These are phyloP conservation scores for Atopsyche davidsoni DNA, from an alignment of 1,140 invertebrate species.

Conservation along the genomic window DNA sequence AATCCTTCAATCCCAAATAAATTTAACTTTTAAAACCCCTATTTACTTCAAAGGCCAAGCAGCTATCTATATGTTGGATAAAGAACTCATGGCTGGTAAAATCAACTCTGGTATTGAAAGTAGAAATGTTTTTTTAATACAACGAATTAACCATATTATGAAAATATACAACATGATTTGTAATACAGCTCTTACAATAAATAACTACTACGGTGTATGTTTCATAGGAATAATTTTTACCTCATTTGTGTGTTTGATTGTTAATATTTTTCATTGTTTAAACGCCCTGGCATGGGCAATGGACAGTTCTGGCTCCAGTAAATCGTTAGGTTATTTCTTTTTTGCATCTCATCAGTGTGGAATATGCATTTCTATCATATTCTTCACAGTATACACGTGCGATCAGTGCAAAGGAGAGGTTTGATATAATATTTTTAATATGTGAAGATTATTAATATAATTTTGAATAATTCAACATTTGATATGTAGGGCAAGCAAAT, in stretches of 20 bases:
- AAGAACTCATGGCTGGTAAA: no score
- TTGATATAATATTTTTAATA: conserved; percentile 5
- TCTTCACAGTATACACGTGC: conserved; percentile 2
- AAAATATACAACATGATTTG: conserved; percentile 2
- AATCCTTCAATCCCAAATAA: no score
- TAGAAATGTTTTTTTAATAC: no score
- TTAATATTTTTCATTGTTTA: conserved; percentile 9
- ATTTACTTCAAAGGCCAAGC: no score
- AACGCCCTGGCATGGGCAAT: not conserved
- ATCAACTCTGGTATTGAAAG: no score
- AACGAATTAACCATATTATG: no score
- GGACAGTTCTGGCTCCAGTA: not conserved
- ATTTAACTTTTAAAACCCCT: no score
- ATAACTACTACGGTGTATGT: conserved; percentile 3
- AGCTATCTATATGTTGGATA: no score
- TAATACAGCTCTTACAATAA: not conserved
- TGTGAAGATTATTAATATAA: not conserved
- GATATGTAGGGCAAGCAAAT: not conserved
- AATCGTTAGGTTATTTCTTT: not conserved
- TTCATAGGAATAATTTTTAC: not conserved
- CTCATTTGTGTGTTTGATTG: not conserved
- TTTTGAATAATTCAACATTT: not conserved
- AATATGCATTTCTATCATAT: not conserved
- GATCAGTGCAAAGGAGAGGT: conserved; percentile 6
- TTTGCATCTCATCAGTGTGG: not conserved